phyloP scores from a whole-genome alignment of 64 coral and sea anemone species.

The Montipora cactus region DNA sequence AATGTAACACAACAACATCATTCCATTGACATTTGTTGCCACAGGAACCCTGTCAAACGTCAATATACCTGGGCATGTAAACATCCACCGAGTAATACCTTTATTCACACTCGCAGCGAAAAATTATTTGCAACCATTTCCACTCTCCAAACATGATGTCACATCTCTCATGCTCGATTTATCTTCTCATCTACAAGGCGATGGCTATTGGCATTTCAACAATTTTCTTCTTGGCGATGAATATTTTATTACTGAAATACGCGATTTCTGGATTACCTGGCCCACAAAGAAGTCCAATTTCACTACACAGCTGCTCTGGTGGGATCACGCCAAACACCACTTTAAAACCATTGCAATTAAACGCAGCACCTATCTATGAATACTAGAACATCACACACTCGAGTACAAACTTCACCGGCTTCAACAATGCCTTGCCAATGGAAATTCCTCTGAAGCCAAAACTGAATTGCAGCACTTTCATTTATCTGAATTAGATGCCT shows the following conservation, averaged over 20 bases:
- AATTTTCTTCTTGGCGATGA: not conserved
- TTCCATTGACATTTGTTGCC: not conserved
- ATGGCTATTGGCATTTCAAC: not conserved
- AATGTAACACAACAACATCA: not conserved
- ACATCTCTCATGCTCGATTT: not conserved
- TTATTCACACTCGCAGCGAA: not conserved
- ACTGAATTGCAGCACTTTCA: not conserved
- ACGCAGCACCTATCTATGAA: not conserved
- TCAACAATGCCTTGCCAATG: not conserved
- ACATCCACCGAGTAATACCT: not conserved
- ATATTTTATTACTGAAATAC: not conserved
- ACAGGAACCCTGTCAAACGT: not conserved
- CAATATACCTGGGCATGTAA: not conserved
- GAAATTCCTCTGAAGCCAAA: not conserved
- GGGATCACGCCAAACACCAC: not conserved
- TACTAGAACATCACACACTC: not conserved
- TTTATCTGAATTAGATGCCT: not conserved
- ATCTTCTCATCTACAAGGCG: not conserved
- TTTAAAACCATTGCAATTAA: not conserved
- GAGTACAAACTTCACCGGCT: not conserved
- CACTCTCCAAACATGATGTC: not conserved
- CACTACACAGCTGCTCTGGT: not conserved
- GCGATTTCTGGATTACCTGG: not conserved
- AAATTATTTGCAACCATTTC: not conserved
- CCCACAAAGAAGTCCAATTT: not conserved